A percentile compares a stretch with the other conserved stretches of the same genome.
Evolutionary conservation across 2,888 invertebrate genomes (phyloP).

Genomic region (Lycophotia porphyrea): DNA sequence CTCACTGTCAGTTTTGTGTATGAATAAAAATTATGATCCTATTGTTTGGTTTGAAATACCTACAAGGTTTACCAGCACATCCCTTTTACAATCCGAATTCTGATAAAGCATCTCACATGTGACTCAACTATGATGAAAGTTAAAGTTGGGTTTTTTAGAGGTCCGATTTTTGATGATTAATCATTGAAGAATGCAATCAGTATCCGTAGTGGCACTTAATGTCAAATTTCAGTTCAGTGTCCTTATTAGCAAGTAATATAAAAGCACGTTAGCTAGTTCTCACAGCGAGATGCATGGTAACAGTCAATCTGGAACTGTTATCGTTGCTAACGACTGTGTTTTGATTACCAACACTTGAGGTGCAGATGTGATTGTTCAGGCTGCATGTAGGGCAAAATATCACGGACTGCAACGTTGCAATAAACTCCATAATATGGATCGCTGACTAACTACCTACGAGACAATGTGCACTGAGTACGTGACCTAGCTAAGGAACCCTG

Average conservation of each 20-base stretch:
- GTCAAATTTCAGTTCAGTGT: slow-evolving; percentile 3
- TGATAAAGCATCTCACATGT: slow-evolving; percentile 19
- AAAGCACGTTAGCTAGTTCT: slow-evolving; percentile 46
- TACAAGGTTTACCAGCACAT: slow-evolving; percentile 42
- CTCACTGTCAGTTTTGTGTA: slow-evolving; percentile 50
- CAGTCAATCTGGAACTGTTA: slow-evolving; percentile 66
- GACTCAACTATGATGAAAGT: neutral
- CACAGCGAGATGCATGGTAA: slow-evolving; percentile 65
- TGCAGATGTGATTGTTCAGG: slow-evolving; percentile 75
- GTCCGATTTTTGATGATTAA: neutral
- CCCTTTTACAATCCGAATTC: slow-evolving; percentile 41
- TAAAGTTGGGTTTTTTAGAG: neutral
- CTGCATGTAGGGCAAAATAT: slow-evolving; percentile 70
- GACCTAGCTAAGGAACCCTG: slow-evolving; percentile 67
- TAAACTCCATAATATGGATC: slow-evolving; percentile 62
- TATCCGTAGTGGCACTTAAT: neutral
- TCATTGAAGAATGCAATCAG: neutral
- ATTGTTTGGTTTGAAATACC: slow-evolving; percentile 48
- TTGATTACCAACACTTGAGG: slow-evolving; percentile 81
- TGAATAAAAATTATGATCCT: slow-evolving; percentile 55
- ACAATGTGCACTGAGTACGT: slow-evolving; percentile 68
- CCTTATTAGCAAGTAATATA: slow-evolving; percentile 31
- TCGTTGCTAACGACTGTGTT: slow-evolving; percentile 72
- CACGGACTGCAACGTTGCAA: slow-evolving; percentile 78
- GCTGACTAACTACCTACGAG: slow-evolving; percentile 66